A percentile compares a stretch with the other conserved stretches of the same genome.
Evolutionary conservation across 1,140 invertebrate genomes (phyloP).

Genomic region (Acromyrmex heyeri): DNA sequence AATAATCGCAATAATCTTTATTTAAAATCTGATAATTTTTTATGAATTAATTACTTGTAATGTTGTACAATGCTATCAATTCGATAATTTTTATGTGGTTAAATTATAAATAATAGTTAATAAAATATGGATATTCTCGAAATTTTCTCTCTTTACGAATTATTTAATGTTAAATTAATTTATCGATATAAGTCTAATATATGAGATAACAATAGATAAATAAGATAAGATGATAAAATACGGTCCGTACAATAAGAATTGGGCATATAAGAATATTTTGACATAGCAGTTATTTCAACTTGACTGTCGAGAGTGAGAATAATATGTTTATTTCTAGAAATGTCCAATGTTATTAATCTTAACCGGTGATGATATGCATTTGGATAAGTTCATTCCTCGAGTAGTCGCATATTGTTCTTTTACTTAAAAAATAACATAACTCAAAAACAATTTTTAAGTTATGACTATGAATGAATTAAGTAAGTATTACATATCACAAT

Average conservation of each 20-base stretch:
- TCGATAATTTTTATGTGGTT: not conserved
- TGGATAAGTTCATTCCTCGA: no score
- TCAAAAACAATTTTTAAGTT: no score
- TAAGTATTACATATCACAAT: no score
- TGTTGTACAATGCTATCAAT: not conserved
- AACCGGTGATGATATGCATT: not conserved
- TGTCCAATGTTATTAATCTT: conserved; percentile 81
- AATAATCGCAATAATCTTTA: not conserved
- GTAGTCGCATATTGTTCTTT: no score
- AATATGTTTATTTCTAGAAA: conserved; percentile 81
- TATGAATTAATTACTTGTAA: not conserved
- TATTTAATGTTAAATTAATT: not conserved
- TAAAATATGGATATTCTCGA: not conserved
- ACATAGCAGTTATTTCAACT: conserved; percentile 73
- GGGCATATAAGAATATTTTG: conserved; percentile 67
- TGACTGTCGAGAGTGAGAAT: conserved; percentile 70
- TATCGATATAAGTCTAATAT: not conserved
- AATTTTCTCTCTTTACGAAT: not conserved
- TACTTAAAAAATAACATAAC: no score
- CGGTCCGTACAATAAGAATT: conserved; percentile 59
- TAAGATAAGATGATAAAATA: not conserved
- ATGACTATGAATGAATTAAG: no score
- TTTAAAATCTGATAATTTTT: not conserved
- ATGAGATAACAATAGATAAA: not conserved
- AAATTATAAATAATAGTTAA: not conserved